phyloP scores from a whole-genome alignment of 2,797 vertebrate genomes.

The Crossoptilon crossoptilon region DNA sequence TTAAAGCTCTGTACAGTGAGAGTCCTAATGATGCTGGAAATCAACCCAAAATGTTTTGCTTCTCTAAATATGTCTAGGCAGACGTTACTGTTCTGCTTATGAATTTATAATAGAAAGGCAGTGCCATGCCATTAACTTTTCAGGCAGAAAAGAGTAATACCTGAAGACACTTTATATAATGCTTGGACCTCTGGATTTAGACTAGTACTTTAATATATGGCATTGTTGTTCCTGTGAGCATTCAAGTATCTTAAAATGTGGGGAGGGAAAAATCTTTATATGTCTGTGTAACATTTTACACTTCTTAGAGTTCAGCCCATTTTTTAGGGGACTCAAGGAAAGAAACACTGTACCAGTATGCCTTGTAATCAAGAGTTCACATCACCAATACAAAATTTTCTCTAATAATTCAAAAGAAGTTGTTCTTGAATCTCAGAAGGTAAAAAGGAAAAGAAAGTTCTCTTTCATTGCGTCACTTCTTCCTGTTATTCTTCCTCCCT shows the following conservation, averaged over 20 bases:
- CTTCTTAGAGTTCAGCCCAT: background rate
- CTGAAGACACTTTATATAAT: background rate
- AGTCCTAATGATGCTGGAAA: slow-evolving; percentile 31
- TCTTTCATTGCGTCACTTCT: background rate
- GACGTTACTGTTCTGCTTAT: background rate
- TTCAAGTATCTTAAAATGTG: background rate
- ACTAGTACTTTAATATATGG: background rate
- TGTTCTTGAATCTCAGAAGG: background rate
- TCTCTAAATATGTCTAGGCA: background rate
- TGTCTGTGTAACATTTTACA: background rate
- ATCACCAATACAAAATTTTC: background rate
- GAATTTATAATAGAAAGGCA: background rate
- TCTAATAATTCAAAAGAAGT: background rate
- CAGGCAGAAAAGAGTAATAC: background rate
- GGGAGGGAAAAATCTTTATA: background rate
- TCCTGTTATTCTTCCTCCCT: background rate
- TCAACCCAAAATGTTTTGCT: background rate
- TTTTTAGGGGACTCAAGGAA: background rate
- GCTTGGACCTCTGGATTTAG: background rate
- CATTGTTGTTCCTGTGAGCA: background rate
- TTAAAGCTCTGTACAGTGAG: background rate
- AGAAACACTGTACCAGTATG: background rate
- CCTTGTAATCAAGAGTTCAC: background rate
- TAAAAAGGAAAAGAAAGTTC: background rate
- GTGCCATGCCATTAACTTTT: background rate